phyloP scores from a whole-genome alignment of 1,140 invertebrate genomes.

The Dinoponera quadriceps region DNA sequence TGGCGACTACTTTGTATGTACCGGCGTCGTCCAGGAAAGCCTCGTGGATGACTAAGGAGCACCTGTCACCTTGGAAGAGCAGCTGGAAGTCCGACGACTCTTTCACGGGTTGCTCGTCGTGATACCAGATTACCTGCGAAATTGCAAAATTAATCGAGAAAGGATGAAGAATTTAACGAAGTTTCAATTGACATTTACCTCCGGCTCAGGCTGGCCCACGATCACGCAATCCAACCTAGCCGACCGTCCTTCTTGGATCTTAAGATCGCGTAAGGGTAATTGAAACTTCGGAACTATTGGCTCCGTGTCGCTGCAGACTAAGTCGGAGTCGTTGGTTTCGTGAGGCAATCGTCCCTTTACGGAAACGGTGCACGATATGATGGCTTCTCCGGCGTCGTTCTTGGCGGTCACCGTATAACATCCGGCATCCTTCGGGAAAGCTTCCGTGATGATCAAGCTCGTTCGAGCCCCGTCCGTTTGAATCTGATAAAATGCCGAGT shows the following conservation, averaged over 20 bases:
- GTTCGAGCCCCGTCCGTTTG: slow-evolving; percentile 87
- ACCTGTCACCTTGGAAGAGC: slow-evolving; percentile 93
- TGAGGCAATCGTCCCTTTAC: slow-evolving; percentile 90
- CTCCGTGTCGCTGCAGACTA: slow-evolving; percentile 89
- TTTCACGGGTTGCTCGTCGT: slow-evolving; percentile 93
- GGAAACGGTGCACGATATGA: slow-evolving; percentile 88
- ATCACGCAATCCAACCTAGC: slow-evolving; percentile 93
- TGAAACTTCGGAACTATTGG: slow-evolving; percentile 91
- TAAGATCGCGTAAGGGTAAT: slow-evolving; percentile 89
- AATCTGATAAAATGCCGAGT: slow-evolving; percentile 84
- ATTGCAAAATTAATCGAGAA: slow-evolving; percentile 29
- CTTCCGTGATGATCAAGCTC: slow-evolving; percentile 89
- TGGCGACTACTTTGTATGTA: slow-evolving; percentile 92
- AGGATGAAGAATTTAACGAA: slow-evolving; percentile 14
- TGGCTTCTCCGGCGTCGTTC: slow-evolving; percentile 89
- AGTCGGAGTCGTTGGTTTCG: slow-evolving; percentile 91
- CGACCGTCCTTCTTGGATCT: slow-evolving; percentile 90
- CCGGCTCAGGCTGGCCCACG: slow-evolving; percentile 93
- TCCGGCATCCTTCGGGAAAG: slow-evolving; percentile 90
- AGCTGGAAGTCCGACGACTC: slow-evolving; percentile 93
- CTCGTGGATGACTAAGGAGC: slow-evolving; percentile 92
- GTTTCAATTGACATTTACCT: slow-evolving; percentile 84
- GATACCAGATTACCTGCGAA: slow-evolving; percentile 93
- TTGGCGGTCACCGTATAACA: slow-evolving; percentile 88
- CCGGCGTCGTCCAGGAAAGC: slow-evolving; percentile 92